Base-by-base conservation (phyloP, 2,113 vertebrate species). In the Blennius ocellaris region DNA sequence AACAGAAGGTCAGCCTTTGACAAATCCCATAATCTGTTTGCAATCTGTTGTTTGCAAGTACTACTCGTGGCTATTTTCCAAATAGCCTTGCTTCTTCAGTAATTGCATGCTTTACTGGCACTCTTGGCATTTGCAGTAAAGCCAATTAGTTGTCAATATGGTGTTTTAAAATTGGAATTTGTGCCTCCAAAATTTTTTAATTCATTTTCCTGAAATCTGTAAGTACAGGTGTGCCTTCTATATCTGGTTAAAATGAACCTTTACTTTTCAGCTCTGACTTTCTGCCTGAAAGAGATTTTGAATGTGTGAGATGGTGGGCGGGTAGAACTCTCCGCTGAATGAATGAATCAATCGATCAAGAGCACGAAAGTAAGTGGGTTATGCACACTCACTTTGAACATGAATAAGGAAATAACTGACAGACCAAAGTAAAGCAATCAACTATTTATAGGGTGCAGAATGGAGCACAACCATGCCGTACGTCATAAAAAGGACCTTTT, bases 361-460 rank as follows among this genome's bases (percentile, higher is more conserved):
- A 51, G 50, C 30, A 14, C 37, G 81, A 78, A 52, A 80, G 66
- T 15, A 30, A 76, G 48, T 59, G 52, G 7, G 76, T 67, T 88
- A 74, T 86, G 88, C 70, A 50, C 71, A 9, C 55, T 84, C 68
- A 57, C 78, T 68, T 70, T 63, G 53, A 88, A 68, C 41, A 11
- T 3, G 78, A 83, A 75, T 65, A 70, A 69, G 86, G 72, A 84
- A 80, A 85, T 82, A 89, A 87, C 78, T 82, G 80, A 86, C 67
- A 73, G 77, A 90, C 92, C 77, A 91, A 92, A 90, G 90, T 70
- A 71, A 92, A 73, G 81, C 85, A 90, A 90, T 93, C 86, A 87
- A 70, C 84, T 72, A 48, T 90, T 92, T 84, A 83, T 83, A 78
- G 71, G 63, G 47, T 67, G 55, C 15, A 38, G 79, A 50, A 63